Percentiles rank a stretch among this genome's conserved stretches.
Evolutionary conservation across 37 sponge, comb jelly and placozoan genomes (phyloP).

Genomic region (Aphrocallistes beatrix): DNA sequence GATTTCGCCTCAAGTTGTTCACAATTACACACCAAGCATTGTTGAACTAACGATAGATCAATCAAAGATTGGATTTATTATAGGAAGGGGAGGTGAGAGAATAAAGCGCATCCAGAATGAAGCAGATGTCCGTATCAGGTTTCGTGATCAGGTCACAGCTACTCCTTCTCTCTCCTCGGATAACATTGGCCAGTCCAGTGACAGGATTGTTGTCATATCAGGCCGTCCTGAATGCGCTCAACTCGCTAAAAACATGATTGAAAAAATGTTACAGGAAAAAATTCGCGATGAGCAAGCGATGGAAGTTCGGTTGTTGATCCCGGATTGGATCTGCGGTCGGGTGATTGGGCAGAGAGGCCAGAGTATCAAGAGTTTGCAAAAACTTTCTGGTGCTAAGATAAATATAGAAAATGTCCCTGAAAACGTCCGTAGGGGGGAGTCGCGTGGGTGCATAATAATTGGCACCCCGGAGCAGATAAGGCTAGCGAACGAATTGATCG

Average conservation of each 20-base stretch:
- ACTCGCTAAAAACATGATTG: constrained; percentile 6
- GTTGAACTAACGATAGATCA: background rate
- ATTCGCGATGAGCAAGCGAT: background rate
- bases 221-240: constrained; percentile 13
- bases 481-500: background rate
- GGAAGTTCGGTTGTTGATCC: background rate
- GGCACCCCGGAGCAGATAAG: background rate
- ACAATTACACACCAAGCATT: background rate
- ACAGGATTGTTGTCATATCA: constrained; percentile 4
- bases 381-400: background rate
- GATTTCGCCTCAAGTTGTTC: background rate
- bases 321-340: constrained; percentile 10
- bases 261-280: background rate
- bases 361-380: background rate
- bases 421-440: background rate
- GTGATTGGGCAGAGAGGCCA: background rate
- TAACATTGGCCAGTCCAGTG: no score
- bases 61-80: background rate
- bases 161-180: background rate
- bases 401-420: background rate
- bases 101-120: background rate
- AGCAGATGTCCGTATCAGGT: background rate
- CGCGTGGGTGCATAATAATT: background rate
- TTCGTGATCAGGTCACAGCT: background rate
- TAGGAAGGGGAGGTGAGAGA: background rate